A percentile compares a stretch with the other conserved stretches of the same genome.
Conservation (phyloP, 2,797 vertebrate genomes). For the Podargus strigoides region DNA sequence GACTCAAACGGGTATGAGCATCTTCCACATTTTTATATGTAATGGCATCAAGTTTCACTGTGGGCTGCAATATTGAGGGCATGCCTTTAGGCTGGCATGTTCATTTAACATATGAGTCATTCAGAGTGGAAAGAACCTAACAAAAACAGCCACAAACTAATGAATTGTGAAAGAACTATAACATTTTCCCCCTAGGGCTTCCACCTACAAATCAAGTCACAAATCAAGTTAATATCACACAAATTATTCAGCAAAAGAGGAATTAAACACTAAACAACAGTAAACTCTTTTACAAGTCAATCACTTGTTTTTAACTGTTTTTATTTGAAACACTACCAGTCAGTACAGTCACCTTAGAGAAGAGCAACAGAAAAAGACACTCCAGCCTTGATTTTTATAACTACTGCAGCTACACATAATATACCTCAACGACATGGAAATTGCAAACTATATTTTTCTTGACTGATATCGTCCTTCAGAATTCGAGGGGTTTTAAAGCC, state of each 20-base stretch:
- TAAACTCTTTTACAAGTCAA: neutral
- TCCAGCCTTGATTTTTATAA: neutral
- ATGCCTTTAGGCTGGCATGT: slow-evolving; percentile 25
- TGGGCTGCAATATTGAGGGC: neutral
- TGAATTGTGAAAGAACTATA: slow-evolving; percentile 51
- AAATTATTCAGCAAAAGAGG: slow-evolving; percentile 1
- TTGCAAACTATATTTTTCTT: neutral
- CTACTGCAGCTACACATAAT: neutral
- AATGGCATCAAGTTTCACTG: slow-evolving; percentile 10
- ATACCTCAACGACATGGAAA: neutral
- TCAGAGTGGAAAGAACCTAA: slow-evolving; percentile 40
- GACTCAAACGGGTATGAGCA: neutral
- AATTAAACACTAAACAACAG: slow-evolving; percentile 4
- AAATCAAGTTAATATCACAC: slow-evolving; percentile 20
- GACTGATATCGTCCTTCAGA: neutral
- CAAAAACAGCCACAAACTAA: slow-evolving; percentile 52
- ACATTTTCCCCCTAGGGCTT: neutral
- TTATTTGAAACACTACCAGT: neutral
- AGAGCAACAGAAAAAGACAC: neutral
- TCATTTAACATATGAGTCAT: slow-evolving; percentile 42
- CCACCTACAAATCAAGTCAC: slow-evolving; percentile 36
- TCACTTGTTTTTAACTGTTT: neutral
- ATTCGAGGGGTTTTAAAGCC: neutral
- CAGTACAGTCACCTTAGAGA: neutral
- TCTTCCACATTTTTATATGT: neutral